Conservation (phyloP, 2,113 vertebrate genomes). For the Conger conger region DNA sequence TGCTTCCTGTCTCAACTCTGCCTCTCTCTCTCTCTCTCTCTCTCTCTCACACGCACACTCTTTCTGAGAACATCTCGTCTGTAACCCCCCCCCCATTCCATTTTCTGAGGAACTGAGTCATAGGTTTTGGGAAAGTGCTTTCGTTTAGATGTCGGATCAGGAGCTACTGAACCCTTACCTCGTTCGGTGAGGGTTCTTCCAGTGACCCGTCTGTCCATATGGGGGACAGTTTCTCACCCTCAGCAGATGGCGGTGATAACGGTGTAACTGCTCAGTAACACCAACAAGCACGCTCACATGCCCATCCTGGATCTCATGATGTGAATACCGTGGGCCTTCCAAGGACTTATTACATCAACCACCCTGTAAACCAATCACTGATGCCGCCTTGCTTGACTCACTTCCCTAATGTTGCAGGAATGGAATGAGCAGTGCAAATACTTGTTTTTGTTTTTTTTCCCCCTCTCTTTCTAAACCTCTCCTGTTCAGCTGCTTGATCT, state of each 20-base stretch:
- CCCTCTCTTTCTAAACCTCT: neutral
- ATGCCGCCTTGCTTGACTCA: neutral
- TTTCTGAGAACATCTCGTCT: neutral
- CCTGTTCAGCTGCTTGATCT: neutral
- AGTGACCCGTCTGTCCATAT: neutral
- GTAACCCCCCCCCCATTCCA: neutral
- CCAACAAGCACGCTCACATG: neutral
- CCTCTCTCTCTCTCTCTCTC: neutral
- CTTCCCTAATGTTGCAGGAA: neutral
- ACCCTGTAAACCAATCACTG: neutral
- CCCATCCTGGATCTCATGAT: neutral
- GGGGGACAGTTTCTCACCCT: neutral
- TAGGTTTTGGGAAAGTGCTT: neutral
- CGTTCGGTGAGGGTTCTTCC: neutral
- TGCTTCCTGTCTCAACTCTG: neutral
- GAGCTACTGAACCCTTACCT: neutral
- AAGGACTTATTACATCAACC: neutral
- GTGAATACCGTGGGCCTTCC: neutral
- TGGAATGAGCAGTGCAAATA: slow-evolving; percentile 5
- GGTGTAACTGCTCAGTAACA: neutral
- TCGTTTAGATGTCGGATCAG: neutral
- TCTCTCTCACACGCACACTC: no score
- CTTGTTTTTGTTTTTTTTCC: neutral
- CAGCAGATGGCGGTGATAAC: no score
- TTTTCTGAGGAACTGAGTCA: neutral